Evolutionary conservation across 2,888 invertebrate species (phyloP).

Genomic region (Linyphia triangularis): DNA sequence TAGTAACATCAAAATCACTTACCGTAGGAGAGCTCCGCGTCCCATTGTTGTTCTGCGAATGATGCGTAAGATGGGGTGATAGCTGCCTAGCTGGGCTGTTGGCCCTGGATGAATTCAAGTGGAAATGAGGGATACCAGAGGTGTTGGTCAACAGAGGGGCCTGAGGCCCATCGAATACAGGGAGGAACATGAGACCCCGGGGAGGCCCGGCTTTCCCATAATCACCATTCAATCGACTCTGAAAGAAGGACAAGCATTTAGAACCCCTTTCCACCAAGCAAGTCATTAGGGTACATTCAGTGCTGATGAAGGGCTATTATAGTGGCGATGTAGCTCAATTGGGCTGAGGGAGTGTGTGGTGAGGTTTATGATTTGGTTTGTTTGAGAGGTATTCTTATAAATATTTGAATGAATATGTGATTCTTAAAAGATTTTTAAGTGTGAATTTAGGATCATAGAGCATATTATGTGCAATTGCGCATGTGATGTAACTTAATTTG

Average conservation of each 20-base stretch:
- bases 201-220: constrained; percentile 61
- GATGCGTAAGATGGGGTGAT: constrained; percentile 56
- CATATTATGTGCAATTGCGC: too few species aligned
- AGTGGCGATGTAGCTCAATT: not conserved
- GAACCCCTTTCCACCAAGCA: not conserved
- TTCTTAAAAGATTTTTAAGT: too few species aligned
- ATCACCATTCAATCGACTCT: constrained; percentile 76
- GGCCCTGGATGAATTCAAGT: constrained; percentile 45
- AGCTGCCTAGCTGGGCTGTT: constrained; percentile 64
- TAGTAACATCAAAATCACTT: too few species aligned
- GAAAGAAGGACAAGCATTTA: constrained; percentile 10
- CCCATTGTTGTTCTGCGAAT: constrained; percentile 29
- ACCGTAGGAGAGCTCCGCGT: constrained; percentile 59
- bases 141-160: constrained; percentile 51
- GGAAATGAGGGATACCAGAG: constrained; percentile 61
- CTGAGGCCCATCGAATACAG: constrained; percentile 71
- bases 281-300: not conserved
- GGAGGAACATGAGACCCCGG: constrained; percentile 72
- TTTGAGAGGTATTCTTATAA: not conserved
- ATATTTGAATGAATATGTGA: too few species aligned
- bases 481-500: too few species aligned
- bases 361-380: too few species aligned
- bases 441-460: too few species aligned
- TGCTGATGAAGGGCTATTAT: not conserved
- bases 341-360: too few species aligned